phyloP scores from a whole-genome alignment of 1,140 invertebrate species.

The Diabrotica virgifera region DNA sequence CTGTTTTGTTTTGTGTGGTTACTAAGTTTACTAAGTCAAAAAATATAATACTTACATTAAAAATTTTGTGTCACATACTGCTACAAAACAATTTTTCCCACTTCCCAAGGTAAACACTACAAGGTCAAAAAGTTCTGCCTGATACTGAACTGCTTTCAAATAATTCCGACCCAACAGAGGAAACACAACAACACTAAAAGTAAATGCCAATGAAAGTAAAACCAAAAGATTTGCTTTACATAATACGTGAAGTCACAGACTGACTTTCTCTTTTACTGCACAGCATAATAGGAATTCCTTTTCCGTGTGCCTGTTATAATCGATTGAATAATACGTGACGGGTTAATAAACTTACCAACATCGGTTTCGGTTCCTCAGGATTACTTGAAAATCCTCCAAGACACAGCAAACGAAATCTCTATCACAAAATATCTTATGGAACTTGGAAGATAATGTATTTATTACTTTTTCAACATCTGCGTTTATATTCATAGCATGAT shows the following conservation, averaged over 20 bases:
- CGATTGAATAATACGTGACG: conserved; percentile 7
- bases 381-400: conserved; percentile 33
- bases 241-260: conserved; percentile 37
- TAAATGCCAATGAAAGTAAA: conserved; percentile 43
- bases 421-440: conserved; percentile 40
- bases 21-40: too few relatives aligned
- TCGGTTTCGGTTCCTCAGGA: conserved; percentile 33
- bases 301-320: conserved; percentile 21
- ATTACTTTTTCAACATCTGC: conserved; percentile 35
- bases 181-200: conserved; percentile 43
- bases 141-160: conserved; percentile 39
- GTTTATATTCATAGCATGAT: conserved; percentile 31
- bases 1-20: too few relatives aligned
- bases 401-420: conserved; percentile 40
- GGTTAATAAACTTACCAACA: conserved; percentile 33
- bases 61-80: conserved; percentile 37
- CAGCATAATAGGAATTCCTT: conserved; percentile 33
- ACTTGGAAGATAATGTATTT: conserved; percentile 36
- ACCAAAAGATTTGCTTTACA: conserved; percentile 36
- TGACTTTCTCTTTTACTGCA: conserved; percentile 37
- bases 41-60: conserved; percentile 28
- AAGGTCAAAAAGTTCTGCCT: conserved; percentile 40
- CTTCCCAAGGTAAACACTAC: conserved; percentile 32
- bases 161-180: conserved; percentile 39
- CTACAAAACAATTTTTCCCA: conserved; percentile 31